Evolutionary conservation across 1,140 invertebrate genomes (phyloP), one percentile per base, ranked within the genome.

Genomic region (Drosophila lowei): DNA sequence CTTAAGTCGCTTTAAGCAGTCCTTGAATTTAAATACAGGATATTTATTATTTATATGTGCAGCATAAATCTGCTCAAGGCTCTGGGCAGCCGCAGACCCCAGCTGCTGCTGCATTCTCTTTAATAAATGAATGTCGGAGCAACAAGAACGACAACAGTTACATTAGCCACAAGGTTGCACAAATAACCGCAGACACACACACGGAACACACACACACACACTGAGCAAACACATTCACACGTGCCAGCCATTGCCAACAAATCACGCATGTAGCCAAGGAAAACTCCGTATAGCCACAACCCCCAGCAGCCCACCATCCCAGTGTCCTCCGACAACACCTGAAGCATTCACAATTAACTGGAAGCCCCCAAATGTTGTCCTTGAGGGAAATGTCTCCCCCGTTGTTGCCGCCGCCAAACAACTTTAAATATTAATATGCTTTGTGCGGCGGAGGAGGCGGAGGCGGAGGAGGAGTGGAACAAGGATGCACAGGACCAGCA

Each of bases 341-440:
- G 41, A 53, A 53, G 67, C 64, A 73, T 83, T 81, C 73, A 78
- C 78, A 81, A 81, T 81, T 81, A 81, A 81, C 78, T 81, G 67
- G 59, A 49, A 83, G 78, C 78, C 78, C 78, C 78, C 61, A 70
- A 81, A 83, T 81, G 79, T 44, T 83, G 73, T 73, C 73, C 79
- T 77, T 68, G 50, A 57, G 78, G 73, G 56, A 48, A 54, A 48
- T 52, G 54, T n/a, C 43, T 15, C 8, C 30, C 34, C 38, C 54
- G 42, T 54, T 46, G 38, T 13, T 50, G 71, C 42, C 43, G 34
- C 63, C 63, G 25, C 59, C 61, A 81, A 81, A 57, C 67, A 72
- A 80, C 66, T 81, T 80, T 80, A 80, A 80, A 80, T 81, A 80
- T 80, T 80, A 80, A 80, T 80, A 72, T 81, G 72, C 77, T 60